Percentiles rank a stretch among this genome's conserved stretches.
These are phyloP conservation scores for Caenorhabditis drosophilae DNA, from an alignment of 2,888 invertebrate species.

Conservation along the genomic window DNA sequence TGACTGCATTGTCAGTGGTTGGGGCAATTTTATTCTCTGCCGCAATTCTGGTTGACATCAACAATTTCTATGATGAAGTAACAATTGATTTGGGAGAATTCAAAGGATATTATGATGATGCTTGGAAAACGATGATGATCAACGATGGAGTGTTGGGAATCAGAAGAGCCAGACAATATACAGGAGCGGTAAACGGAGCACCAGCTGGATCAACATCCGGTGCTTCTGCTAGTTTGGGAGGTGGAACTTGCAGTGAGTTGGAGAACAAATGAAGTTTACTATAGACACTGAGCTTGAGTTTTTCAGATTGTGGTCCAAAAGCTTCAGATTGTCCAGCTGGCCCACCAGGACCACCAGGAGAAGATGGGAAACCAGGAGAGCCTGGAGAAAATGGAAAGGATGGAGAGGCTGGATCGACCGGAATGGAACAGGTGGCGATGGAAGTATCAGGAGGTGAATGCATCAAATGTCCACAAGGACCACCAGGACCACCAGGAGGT, in stretches of 20 bases:
- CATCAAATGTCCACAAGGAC: constrained; percentile 38
- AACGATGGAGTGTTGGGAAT: constrained; percentile 18
- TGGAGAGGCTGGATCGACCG: constrained; percentile 73
- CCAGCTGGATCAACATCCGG: constrained; percentile 8
- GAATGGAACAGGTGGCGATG: constrained; percentile 35
- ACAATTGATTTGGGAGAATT: constrained; percentile 41
- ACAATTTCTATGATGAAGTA: constrained; percentile 44
- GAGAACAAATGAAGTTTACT: neutral
- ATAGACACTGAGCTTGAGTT: no score
- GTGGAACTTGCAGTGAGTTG: constrained; percentile 34
- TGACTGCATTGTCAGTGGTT: constrained; percentile 33
- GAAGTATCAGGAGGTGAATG: constrained; percentile 31
- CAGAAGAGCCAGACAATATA: constrained; percentile 9
- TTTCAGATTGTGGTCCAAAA: constrained; percentile 30
- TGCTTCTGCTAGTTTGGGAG: constrained; percentile 12
- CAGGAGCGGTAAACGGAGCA: constrained; percentile 12
- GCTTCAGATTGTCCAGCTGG: constrained; percentile 45
- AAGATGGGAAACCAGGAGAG: constrained; percentile 29
- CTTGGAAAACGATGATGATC: constrained; percentile 38
- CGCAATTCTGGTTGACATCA: constrained; percentile 40
- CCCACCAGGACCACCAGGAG: constrained; percentile 39
- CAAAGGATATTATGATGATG: constrained; percentile 40
- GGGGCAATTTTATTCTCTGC: constrained; percentile 33
- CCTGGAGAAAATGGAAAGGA: constrained; percentile 72
- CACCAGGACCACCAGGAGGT: constrained; percentile 31